These are phyloP conservation scores for Listrodromus nycthemerus DNA, from an alignment of 2,888 invertebrate genomes.

Conservation along the genomic window DNA sequence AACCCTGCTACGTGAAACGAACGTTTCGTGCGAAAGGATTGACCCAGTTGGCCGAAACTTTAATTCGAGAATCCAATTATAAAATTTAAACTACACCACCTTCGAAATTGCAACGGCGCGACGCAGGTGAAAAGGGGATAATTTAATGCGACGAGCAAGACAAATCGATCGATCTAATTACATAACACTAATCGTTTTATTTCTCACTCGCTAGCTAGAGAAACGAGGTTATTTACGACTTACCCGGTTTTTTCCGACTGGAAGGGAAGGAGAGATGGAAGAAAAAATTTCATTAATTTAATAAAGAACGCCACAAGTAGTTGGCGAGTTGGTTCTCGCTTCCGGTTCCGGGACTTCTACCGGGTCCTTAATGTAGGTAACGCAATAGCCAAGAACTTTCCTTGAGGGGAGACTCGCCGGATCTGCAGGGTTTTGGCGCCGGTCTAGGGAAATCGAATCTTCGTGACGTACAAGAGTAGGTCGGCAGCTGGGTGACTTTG, in stretches of 20 bases:
- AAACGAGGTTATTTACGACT: slow-evolving; percentile 39
- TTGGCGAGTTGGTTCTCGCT: slow-evolving; percentile 46
- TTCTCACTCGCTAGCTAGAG: neutral
- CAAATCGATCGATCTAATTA: neutral
- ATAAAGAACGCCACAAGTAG: slow-evolving; percentile 61
- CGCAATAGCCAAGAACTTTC: slow-evolving; percentile 50
- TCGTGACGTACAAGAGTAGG: neutral
- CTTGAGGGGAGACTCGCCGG: slow-evolving; percentile 6
- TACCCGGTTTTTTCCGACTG: neutral
- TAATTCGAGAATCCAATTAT: slow-evolving; percentile 11
- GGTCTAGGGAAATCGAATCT: slow-evolving; percentile 29
- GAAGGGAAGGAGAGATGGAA: slow-evolving; percentile 15
- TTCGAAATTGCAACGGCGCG: neutral
- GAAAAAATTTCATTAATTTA: slow-evolving; percentile 58
- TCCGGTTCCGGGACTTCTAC: slow-evolving; percentile 34
- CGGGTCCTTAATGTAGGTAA: slow-evolving; percentile 27
- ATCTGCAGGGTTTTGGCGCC: neutral
- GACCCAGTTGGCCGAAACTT: slow-evolving; percentile 44
- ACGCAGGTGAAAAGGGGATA: neutral
- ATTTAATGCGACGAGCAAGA: slow-evolving; percentile 2
- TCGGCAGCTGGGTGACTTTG: neutral
- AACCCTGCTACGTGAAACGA: slow-evolving; percentile 22
- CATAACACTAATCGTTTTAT: neutral
- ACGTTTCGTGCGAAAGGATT: slow-evolving; percentile 47
- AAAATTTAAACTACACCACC: slow-evolving; percentile 1